Conservation (phyloP, 2,888 invertebrate species). For the Heliconius cydno region DNA sequence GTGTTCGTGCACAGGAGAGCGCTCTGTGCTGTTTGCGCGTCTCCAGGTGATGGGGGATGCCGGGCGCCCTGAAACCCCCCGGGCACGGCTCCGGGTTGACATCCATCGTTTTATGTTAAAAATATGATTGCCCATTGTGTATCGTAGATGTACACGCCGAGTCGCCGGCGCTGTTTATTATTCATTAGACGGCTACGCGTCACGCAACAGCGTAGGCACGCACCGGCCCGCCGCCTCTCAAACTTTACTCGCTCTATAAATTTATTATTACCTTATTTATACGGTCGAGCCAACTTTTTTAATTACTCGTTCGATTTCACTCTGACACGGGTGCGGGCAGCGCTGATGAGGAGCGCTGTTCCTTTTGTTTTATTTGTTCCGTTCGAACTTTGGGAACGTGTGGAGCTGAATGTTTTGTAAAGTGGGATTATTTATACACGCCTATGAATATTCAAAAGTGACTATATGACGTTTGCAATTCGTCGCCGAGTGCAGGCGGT, state of each 20-base stretch:
- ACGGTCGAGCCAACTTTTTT: conserved; percentile 35
- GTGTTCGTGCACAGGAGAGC: background rate
- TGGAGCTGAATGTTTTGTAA: conserved; percentile 47
- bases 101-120: conserved; percentile 72
- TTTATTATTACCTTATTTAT: conserved; percentile 54
- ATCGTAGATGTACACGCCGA: conserved; percentile 79
- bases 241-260: conserved; percentile 63
- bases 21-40: conserved; percentile 44
- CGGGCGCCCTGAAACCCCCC: conserved; percentile 57
- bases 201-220: conserved; percentile 78
- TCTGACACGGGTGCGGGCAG: conserved; percentile 10
- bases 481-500: conserved; percentile 60
- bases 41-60: conserved; percentile 55
- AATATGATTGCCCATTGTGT: conserved; percentile 74
- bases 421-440: conserved; percentile 67
- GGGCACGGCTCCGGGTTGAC: conserved; percentile 63
- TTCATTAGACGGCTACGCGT: conserved; percentile 80
- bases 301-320: conserved; percentile 28
- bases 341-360: background rate
- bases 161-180: conserved; percentile 79
- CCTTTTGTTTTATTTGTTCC: conserved; percentile 19
- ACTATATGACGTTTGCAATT: conserved; percentile 74
- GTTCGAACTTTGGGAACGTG: conserved; percentile 35
- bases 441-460: conserved; percentile 76
- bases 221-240: conserved; percentile 73